Evolutionary conservation across 2,797 vertebrate genomes (phyloP), one percentile per base, ranked within the genome.

Genomic region (Bovichtus variegatus): DNA sequence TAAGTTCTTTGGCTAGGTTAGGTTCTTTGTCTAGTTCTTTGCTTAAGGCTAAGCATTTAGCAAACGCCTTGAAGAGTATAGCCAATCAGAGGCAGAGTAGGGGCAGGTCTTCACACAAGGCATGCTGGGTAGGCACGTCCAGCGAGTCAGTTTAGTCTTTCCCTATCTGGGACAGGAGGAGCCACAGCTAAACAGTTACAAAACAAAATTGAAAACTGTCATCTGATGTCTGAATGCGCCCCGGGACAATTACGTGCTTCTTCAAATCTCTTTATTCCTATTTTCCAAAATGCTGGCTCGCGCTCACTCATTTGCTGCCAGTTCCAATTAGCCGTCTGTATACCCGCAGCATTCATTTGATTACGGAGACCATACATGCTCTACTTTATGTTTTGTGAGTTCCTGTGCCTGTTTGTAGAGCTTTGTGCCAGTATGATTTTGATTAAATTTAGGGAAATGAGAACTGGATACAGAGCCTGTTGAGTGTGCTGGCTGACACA

Each of bases 171-270:
- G 31, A 84, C 60, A 59, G 73, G 15, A 76, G 63, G 58, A 47
- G 60, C 46, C 70, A 16, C 73, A 66, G 58, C 75, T 64, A 53
- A 73, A 74, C 59, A 50, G 75, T 74, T 71, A 34, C 43, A 84
- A 82, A 89, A 89, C 71, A 75, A 69, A 76, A 81, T 5, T 34
- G 9, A 71, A 78, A 81, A 74, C 31, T 36, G 25, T 73, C 68
- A 49, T 81, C 58, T 80, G 41, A 81, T 71, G 80, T 89, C 80
- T 89, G 58, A 85, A 74, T 21, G 74, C 3, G 8, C 70, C 74
- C 70, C 38, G 2, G 66, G 72, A 77, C 70, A 46, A 74, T 82
- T 78, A 67, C 13, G 3, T 84, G 86, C 71, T 81, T 85, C 71
- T 58, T 87, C 62, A 71, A 63, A 84, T 90, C 70, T 78, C 57